Evolutionary conservation across 2,113 vertebrate species (phyloP), one percentile per base, ranked within the genome.

Genomic region (Brachypodius melanocephalos): DNA sequence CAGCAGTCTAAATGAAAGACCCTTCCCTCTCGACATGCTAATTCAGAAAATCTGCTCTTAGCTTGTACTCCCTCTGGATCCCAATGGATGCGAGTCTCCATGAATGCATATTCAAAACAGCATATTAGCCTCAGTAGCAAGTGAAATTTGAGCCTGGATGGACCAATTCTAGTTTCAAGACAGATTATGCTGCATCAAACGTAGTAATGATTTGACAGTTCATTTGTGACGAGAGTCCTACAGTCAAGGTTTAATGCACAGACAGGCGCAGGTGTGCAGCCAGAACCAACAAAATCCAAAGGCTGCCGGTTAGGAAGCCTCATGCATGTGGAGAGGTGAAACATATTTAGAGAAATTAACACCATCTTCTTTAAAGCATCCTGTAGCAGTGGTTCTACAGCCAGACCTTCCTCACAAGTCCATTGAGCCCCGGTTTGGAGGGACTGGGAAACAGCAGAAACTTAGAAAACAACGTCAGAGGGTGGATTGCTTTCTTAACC

Each of bases 181-280:
- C 98, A 99, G 99, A 99, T 99, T 99, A 99, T 99, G 98, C 98
- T 98, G 99, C 99, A 99, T 99, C 99, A 99, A 98, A 98, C 97
- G 89, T 98, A 98, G 99, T 99, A 99, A 99, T 99, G 99, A 99
- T 99, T 98, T 99, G 99, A 99, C 99, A 99, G 99, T 99, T 99
- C 99, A 98, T 99, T 99, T 99, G 99, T 99, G 99, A 98, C 97
- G 96, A 98, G 98, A 98, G 98, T 98, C 98, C 98, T 98, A 97
- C 98, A 98, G 98, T 98, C 98, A 98, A 98, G 98, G 97, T 98
- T 99, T 98, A 98, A 98, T 98, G 98, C 98, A 98, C 93, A 96
- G 99, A 97, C 98, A 98, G 98, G 98, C 97, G 97, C 99, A 99
- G 99, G 99, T 99, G 99, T 97, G 92, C 97, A 96, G 97, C 97